Evolutionary conservation across 2,113 vertebrate species (phyloP).

Genomic region (Zosterops japonicus): DNA sequence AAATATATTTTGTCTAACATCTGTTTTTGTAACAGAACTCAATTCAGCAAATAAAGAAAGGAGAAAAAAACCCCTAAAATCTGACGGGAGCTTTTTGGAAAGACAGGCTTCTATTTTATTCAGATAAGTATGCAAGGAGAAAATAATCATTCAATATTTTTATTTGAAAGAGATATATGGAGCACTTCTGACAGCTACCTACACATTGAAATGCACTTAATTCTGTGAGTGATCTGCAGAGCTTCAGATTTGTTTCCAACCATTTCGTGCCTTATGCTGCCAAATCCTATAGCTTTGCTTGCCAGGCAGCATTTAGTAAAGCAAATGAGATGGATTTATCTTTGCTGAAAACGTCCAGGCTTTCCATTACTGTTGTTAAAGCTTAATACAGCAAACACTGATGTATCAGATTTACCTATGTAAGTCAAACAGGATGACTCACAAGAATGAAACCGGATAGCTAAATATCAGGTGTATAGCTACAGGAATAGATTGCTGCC

Average conservation of each 20-base stretch:
- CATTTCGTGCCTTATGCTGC: neutral
- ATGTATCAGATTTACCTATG: neutral
- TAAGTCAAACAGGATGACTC: neutral
- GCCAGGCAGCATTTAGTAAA: neutral
- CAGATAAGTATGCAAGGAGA: neutral
- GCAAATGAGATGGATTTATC: neutral
- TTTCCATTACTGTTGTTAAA: neutral
- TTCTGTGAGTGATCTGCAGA: conserved; percentile 2
- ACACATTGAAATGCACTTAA: neutral
- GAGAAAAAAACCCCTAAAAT: neutral
- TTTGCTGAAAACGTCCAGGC: neutral
- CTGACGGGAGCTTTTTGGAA: neutral
- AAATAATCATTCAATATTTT: neutral
- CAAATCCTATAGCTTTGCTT: neutral
- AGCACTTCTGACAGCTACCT: neutral
- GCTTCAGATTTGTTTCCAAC: neutral
- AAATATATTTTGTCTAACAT: neutral
- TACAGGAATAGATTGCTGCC: neutral
- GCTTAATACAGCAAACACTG: neutral
- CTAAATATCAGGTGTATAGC: neutral
- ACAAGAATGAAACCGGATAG: neutral
- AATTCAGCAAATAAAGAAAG: neutral
- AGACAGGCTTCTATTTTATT: neutral
- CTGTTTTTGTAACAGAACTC: neutral
- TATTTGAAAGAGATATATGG: neutral